Base-by-base conservation (phyloP, 2,888 invertebrate genomes). In the Athrips mouffetella region DNA sequence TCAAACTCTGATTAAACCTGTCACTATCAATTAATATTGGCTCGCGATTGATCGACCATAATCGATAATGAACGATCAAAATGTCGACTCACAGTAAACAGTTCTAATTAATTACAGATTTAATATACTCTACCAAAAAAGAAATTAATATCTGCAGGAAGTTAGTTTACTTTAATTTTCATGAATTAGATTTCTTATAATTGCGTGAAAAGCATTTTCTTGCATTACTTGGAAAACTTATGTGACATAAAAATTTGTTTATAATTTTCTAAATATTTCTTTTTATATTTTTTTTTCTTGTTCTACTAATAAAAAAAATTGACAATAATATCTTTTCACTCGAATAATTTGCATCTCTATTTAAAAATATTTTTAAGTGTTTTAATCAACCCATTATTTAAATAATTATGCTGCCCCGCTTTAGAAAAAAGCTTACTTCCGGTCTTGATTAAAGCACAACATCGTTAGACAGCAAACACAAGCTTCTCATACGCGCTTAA, bases 401-500 rank as follows among this genome's bases (percentile, higher is more conserved):
- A n/a, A n/a, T n/a, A n/a, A n/a, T n/a, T n/a, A n/a, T n/a, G n/a
- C n/a, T n/a, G n/a, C n/a, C n/a, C n/a, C n/a, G n/a, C n/a, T n/a
- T n/a, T n/a, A n/a, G n/a, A n/a, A n/a, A n/a, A n/a, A n/a, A n/a
- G n/a, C n/a, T n/a, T 13, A 33, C 33, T 33, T 33, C 33, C 33
- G 33, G 23, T 5, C 7, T 23, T 23, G 7, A 23, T 10, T 27
- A 27, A 27, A 5, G 7, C 10, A 27, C n/a, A 37, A 41, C 25
- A 10, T 41, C 41, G 41, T 41, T 23, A 40, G 13, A 40, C 40
- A 40, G 35, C 7, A 18, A 16, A 37, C 18, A 20, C n/a, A 20
- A n/a, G n/a, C n/a, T n/a, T n/a, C n/a, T n/a, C 27, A 11, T 41
- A 49, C 42, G 27, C 33, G 40, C 35, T 45, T 45, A 33, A 45